Percentiles rank a stretch among this genome's conserved stretches.
These are phyloP conservation scores for Romanogobio albipinnatus DNA, from an alignment of 2,113 vertebrate genomes.

Conservation along the genomic window DNA sequence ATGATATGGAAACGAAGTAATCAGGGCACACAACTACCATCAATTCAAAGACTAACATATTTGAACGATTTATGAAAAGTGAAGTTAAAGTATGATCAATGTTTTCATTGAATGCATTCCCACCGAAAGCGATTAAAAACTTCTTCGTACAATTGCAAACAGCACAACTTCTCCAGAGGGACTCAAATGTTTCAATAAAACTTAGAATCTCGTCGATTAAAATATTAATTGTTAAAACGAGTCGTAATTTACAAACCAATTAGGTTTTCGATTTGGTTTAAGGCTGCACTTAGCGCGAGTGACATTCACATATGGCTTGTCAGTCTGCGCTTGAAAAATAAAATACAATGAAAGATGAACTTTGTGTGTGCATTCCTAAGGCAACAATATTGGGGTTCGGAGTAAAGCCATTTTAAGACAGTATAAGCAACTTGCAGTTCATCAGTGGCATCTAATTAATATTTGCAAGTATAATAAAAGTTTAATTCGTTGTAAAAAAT, in stretches of 20 bases:
- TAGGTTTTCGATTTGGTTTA: conserved; percentile 68
- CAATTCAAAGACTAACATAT: conserved; percentile 17
- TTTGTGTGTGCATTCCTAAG: conserved; percentile 73
- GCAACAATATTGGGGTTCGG: conserved; percentile 71
- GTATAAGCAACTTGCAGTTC: conserved; percentile 15
- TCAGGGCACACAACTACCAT: not conserved
- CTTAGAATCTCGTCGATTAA: conserved; percentile 62
- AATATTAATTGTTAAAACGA: conserved; percentile 66
- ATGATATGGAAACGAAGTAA: not conserved
- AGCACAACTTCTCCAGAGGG: not conserved
- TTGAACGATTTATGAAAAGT: not conserved
- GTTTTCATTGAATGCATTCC: not conserved
- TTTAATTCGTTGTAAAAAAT: conserved; percentile 33
- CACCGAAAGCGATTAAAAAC: not conserved
- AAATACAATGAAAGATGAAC: conserved; percentile 36
- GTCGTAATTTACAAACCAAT: conserved; percentile 62
- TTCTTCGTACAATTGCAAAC: not conserved
- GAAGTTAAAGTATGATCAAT: not conserved
- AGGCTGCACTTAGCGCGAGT: conserved; percentile 63
- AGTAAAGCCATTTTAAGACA: not conserved
- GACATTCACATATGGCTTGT: conserved; percentile 73
- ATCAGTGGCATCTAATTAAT: not conserved
- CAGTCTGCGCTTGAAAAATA: conserved; percentile 62
- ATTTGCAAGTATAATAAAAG: not conserved
- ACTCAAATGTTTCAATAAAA: conserved; percentile 54